Conservation (phyloP, 2,797 vertebrate species). For the Craterocephalus amniculus region DNA sequence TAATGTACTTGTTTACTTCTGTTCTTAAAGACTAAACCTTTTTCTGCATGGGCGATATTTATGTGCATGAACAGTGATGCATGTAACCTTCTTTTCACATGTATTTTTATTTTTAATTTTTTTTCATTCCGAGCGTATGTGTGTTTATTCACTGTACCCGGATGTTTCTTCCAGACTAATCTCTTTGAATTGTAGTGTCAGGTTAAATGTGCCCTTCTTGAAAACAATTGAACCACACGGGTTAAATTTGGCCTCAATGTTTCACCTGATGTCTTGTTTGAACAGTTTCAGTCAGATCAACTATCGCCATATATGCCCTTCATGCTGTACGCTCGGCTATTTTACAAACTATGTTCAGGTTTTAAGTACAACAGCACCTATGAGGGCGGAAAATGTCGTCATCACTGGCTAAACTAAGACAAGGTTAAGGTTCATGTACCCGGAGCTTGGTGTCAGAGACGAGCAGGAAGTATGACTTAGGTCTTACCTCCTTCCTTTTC, state of each 20-base stretch:
- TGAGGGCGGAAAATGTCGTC: neutral
- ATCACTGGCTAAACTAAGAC: neutral
- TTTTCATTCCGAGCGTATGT: no score
- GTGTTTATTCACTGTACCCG: neutral
- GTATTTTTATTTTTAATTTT: slow-evolving; percentile 3
- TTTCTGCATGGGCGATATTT: slow-evolving; percentile 25
- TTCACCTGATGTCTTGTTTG: slow-evolving; percentile 6
- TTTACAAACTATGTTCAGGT: neutral
- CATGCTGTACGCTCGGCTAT: no score
- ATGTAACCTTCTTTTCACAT: slow-evolving; percentile 27
- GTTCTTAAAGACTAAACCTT: slow-evolving; percentile 7
- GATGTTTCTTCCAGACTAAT: neutral
- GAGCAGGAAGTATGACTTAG: slow-evolving; percentile 32
- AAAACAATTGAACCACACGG: neutral
- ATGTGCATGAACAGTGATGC: slow-evolving; percentile 26
- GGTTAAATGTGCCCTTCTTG: neutral
- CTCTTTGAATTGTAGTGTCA: neutral
- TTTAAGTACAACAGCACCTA: neutral
- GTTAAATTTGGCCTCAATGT: slow-evolving; percentile 12
- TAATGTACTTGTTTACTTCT: slow-evolving; percentile 26
- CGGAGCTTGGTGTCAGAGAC: neutral
- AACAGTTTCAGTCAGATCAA: slow-evolving; percentile 7
- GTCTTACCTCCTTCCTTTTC: slow-evolving; percentile 21
- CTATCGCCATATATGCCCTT: neutral
- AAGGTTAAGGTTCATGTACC: slow-evolving; percentile 20